These are phyloP conservation scores for Notarius quadriscutis DNA, from an alignment of 2,113 vertebrate genomes.

Conservation along the genomic window DNA sequence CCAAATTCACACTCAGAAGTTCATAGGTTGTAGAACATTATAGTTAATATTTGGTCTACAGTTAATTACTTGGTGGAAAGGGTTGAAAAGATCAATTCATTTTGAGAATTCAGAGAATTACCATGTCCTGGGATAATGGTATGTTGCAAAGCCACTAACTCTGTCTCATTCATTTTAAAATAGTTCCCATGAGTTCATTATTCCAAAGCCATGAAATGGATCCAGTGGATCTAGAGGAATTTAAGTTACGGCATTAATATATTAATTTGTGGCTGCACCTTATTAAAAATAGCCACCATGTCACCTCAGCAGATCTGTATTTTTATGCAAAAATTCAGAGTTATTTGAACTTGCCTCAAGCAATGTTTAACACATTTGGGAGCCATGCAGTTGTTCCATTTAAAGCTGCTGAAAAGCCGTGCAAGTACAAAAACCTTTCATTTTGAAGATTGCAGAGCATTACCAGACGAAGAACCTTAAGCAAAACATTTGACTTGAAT, in stretches of 20 bases:
- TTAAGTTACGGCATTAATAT: background rate
- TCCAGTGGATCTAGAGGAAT: background rate
- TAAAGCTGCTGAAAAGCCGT: background rate
- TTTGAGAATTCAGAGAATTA: background rate
- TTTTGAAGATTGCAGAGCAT: conserved; percentile 3
- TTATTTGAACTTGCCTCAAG: background rate
- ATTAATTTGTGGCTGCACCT: background rate
- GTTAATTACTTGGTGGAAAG: background rate
- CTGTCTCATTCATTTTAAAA: background rate
- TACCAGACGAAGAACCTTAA: background rate
- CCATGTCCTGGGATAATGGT: background rate
- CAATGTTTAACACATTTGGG: background rate
- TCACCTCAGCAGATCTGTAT: background rate
- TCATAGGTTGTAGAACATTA: background rate
- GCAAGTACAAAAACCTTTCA: background rate
- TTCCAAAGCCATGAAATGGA: background rate
- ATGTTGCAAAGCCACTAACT: background rate
- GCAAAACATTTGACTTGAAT: background rate
- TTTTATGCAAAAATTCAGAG: background rate
- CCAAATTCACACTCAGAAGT: background rate
- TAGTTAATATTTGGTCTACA: background rate
- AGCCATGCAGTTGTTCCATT: background rate
- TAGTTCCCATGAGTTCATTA: background rate
- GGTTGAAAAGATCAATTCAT: background rate
- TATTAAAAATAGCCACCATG: background rate